Evolutionary conservation across 2,113 vertebrate species (phyloP).

Genomic region (Gulo gulo): DNA sequence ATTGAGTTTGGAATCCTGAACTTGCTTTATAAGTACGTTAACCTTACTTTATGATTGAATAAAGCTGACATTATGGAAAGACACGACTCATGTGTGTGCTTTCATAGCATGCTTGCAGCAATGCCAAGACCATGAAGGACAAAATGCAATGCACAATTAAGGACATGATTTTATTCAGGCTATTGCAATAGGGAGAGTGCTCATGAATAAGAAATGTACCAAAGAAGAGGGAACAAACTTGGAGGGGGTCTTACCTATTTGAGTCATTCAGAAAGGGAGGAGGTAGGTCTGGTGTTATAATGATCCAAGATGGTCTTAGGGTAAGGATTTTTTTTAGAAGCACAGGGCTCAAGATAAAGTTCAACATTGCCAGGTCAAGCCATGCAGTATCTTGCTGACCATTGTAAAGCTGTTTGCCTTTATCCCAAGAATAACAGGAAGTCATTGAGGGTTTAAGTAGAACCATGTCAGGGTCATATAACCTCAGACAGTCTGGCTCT

Average conservation of each 20-base stretch:
- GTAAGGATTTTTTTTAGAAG: not conserved
- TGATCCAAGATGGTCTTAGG: not conserved
- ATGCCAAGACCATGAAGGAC: not conserved
- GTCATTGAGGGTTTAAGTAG: not conserved
- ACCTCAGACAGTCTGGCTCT: not conserved
- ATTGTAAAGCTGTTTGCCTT: not conserved
- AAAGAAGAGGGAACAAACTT: constrained; percentile 9
- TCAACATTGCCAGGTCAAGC: not conserved
- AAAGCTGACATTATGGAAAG: not conserved
- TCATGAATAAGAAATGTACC: not conserved
- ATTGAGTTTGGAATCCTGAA: not conserved
- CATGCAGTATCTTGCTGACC: not conserved
- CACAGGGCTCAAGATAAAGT: not conserved
- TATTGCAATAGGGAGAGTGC: not conserved
- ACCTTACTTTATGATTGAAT: not conserved
- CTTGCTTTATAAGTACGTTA: not conserved
- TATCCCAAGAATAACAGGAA: constrained; percentile 29
- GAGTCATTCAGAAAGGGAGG: not conserved
- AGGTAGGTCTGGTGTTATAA: not conserved
- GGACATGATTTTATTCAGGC: not conserved
- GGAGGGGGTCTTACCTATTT: not conserved
- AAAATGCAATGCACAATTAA: not conserved
- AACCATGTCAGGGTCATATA: not conserved
- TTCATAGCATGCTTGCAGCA: not conserved
- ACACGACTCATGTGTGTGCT: not conserved